Base-by-base conservation (phyloP, 2,888 invertebrate species). In the Papilio protenor region DNA sequence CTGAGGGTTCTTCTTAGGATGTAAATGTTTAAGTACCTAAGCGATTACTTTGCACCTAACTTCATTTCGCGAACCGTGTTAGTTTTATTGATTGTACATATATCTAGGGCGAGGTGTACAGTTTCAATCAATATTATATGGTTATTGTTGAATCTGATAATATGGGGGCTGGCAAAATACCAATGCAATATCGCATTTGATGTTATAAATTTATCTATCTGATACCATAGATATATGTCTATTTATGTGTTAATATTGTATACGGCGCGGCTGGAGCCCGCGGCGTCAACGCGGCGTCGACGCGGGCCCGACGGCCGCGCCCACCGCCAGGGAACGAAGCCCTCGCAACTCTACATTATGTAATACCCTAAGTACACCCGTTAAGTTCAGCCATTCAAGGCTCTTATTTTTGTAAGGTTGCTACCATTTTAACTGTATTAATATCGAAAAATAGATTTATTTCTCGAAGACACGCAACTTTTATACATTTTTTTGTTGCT, bases 1-100 rank as follows among this genome's bases (percentile, higher is more conserved):
- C 91, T 89, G 89, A 86, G 86, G 89, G 92, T 92, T 93, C 93
- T 90, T 90, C 87, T 82, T 93, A 94, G 91, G 84, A 21, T 91
- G 83, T 92, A 90, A 92, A 89, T 90, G 81, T 89, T 77, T 92
- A 91, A 88, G 89, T 91, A 91, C 88, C 91, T 91, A 90, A 91
- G 86, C 85, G 89, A 91, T 91, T 85, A 90, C 89, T 91, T 92
- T 92, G 92, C 92, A 92, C 90, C 89, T 92, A 90, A 91, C 86
- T 90, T 91, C 92, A 88, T 90, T 93, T 91, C 85, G 91, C 89
- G 90, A 92, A 89, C 91, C 90, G 91, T 90, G 90, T 93, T 92
- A 91, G 90, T 90, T 92, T 83, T 92, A 92, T 87, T 80, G 89
- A 90, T 90, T 94, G 94, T 94, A 94, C 87, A 93, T 93, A 93